Evolutionary conservation across 2,113 vertebrate species (phyloP), one percentile per base, ranked within the genome.

Genomic region (Bubo bubo): DNA sequence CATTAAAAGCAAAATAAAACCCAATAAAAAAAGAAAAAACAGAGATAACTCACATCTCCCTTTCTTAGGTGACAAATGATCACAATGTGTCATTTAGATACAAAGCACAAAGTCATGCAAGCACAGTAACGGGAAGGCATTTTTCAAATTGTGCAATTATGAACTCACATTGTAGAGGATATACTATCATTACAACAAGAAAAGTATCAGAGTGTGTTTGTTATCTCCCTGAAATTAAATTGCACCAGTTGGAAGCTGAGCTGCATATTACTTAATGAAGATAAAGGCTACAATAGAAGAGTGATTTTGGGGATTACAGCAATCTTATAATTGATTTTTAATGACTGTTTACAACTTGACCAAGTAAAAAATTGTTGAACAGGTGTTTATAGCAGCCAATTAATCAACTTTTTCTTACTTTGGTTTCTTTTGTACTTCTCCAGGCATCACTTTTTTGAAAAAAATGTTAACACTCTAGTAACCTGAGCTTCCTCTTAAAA

Each of bases 101-200:
- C 24, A 86, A 83, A 76, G 9, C 8, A 35, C 18, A 52, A 15
- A 63, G 71, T 32, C 30, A 56, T 0, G 2, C 6, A 74, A 53
- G 7, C 19, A 59, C 8, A 41, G 37, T 50, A 66, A 41, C 28
- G 73, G n/a, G 17, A 83, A 90, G 53, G 6, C 9, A 52, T 83
- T 90, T 96, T 80, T 90, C 49, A 92, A 88, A 90, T 45, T 30
- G 11, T 74, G n/a, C 47, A 73, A 55, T 86, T 93, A 59, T 19
- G 22, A 89, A 67, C 14, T 41, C 11, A 10, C 34, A 56, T 83
- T 86, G 34, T 34, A 55, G 58, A 68, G 28, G 3, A 76, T 59
- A 58, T 43, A 43, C 6, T 39, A 24, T 22, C 39, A 63, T 53
- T 86, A 55, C 8, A 9, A 47, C 6, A 32, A 47, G 16, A 76